Conservation (phyloP, 2,113 vertebrate genomes). For the Saimiri boliviensis region DNA sequence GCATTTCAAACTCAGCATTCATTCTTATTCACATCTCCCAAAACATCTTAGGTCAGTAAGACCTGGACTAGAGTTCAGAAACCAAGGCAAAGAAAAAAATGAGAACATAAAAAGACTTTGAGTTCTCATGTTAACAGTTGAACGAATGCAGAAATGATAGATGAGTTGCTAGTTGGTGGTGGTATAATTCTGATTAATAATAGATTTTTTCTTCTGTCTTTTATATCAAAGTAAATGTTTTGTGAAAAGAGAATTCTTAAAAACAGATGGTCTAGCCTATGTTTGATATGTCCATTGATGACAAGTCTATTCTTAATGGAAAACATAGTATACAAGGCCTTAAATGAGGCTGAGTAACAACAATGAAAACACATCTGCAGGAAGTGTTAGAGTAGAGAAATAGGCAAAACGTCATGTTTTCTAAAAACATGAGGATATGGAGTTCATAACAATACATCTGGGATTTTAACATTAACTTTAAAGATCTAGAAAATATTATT, state of each 20-base stretch:
- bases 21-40: not conserved
- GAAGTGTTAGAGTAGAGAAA: not conserved
- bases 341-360: not conserved
- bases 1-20: not conserved
- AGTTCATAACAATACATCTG: not conserved
- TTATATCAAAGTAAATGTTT: not conserved
- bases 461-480: not conserved
- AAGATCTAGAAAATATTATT: constrained; percentile 18
- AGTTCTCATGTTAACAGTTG: not conserved
- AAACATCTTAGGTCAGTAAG: not conserved
- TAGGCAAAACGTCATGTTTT: not conserved
- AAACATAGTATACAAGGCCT: not conserved
- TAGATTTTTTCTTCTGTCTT: constrained; percentile 6
- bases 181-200: constrained; percentile 7
- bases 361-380: not conserved
- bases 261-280: not conserved
- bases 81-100: not conserved
- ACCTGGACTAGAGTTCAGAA: not conserved
- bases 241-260: not conserved
- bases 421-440: not conserved
- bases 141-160: not conserved
- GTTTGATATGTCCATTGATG: constrained; percentile 12
- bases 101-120: not conserved
- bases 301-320: not conserved
- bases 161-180: not conserved